Conservation (phyloP, 2,888 invertebrate genomes). For the Tenthredo mesomela region DNA sequence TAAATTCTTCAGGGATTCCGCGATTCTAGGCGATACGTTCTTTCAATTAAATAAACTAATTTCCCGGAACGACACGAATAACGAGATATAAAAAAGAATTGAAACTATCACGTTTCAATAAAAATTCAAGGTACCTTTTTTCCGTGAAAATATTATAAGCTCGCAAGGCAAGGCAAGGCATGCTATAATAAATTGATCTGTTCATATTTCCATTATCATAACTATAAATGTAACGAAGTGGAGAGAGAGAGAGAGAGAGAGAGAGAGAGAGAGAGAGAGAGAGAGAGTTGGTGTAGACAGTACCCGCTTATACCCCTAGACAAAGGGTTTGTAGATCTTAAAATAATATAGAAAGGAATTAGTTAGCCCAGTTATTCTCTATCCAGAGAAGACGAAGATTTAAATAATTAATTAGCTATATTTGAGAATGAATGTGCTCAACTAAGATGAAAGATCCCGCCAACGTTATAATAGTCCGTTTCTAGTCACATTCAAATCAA, state of each 20-base stretch:
- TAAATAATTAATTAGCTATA: slow-evolving; percentile 25
- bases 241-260: neutral
- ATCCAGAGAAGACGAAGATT: neutral
- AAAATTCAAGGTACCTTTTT: neutral
- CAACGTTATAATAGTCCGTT: neutral
- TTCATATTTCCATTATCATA: neutral
- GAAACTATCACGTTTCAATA: neutral
- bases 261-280: neutral
- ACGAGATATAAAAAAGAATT: neutral
- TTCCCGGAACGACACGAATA: neutral
- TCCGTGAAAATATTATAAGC: neutral
- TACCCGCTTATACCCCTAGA: no score
- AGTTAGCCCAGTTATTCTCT: neutral
- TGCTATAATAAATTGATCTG: neutral
- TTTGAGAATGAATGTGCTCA: slow-evolving; percentile 8
- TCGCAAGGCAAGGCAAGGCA: no score
- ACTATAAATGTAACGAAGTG: neutral
- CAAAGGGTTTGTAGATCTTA: neutral
- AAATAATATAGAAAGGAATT: neutral
- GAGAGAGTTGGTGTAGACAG: neutral
- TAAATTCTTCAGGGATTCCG: neutral
- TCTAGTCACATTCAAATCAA: slow-evolving; percentile 20
- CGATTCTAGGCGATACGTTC: neutral
- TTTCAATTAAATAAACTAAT: slow-evolving; percentile 27
- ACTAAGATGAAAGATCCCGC: neutral